Percentiles rank a stretch among this genome's conserved stretches.
Conservation (phyloP, 2,113 vertebrate species). For the Myotis yumanensis region DNA sequence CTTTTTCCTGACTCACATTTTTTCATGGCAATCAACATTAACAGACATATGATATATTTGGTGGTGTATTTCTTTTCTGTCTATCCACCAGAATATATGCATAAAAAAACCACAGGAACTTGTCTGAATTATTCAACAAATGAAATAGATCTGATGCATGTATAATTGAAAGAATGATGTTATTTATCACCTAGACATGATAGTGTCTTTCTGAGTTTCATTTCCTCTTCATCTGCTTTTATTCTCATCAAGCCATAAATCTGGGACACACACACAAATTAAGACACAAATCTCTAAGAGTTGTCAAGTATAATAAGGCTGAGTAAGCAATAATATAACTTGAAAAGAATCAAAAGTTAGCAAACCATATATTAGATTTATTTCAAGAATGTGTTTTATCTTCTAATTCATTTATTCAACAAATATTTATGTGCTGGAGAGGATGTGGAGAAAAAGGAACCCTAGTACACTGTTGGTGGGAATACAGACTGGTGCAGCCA, state of each 20-base stretch:
- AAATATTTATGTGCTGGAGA: too few relatives aligned
- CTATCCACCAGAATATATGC: background rate
- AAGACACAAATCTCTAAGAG: conserved; percentile 31
- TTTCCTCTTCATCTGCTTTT: conserved; percentile 48
- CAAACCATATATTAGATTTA: conserved; percentile 9
- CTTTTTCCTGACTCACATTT: background rate
- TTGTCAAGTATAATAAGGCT: conserved; percentile 25
- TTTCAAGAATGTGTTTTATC: conserved; percentile 23
- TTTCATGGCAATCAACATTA: conserved; percentile 9
- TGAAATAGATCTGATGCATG: conserved; percentile 20
- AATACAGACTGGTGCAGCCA: too few relatives aligned
- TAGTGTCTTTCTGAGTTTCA: conserved; percentile 5
- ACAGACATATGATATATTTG: background rate
- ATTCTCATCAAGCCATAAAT: conserved; percentile 54
- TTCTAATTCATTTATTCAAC: conserved; percentile 53
- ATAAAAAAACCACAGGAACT: conserved; percentile 6
- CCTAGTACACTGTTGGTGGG: too few relatives aligned
- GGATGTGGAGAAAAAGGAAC: too few relatives aligned
- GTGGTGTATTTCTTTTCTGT: conserved; percentile 27
- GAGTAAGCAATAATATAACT: conserved; percentile 13
- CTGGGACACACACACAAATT: background rate
- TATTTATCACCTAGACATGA: conserved; percentile 41
- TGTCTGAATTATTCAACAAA: conserved; percentile 54
- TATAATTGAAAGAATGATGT: conserved; percentile 49
- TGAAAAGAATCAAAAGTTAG: background rate